Evolutionary conservation across 2,797 vertebrate species (phyloP).

Genomic region (Acridotheres tristis): DNA sequence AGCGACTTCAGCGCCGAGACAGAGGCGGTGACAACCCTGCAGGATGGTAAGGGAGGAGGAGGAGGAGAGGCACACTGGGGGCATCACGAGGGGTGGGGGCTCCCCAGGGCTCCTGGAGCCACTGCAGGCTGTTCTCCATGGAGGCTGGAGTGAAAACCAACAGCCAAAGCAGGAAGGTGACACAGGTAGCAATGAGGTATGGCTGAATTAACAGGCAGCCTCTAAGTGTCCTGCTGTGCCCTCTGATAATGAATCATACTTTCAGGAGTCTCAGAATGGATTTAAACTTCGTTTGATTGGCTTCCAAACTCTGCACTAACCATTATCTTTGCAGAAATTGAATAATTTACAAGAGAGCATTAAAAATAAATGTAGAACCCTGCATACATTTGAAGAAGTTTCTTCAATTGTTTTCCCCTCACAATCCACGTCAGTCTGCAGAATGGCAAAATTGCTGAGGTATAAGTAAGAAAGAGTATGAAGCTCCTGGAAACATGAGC

Average conservation of each 20-base stretch:
- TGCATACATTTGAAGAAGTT: constrained; percentile 55
- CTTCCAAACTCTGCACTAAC: constrained; percentile 65
- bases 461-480: constrained; percentile 31
- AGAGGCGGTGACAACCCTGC: constrained; percentile 83
- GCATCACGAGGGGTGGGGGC: rapidly evolving
- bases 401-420: constrained; percentile 60
- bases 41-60: constrained; percentile 79
- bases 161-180: not conserved
- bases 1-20: constrained; percentile 86
- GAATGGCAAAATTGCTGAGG: constrained; percentile 10
- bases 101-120: not conserved
- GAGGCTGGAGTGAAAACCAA: not conserved
- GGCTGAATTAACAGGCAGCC: not conserved
- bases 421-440: not conserved
- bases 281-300: constrained; percentile 62
- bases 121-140: not conserved
- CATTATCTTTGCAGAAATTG: constrained; percentile 72
- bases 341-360: constrained; percentile 71
- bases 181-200: not conserved
- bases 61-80: rapidly evolving
- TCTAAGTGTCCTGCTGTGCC: not conserved
- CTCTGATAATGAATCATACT: constrained; percentile 58
- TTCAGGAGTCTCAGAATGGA: constrained; percentile 62
- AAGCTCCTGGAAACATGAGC: constrained; percentile 39
- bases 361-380: constrained; percentile 70